Evolutionary conservation across 92 coral and sea anemone genomes (phyloP).

Genomic region (Pocillopora grandis): DNA sequence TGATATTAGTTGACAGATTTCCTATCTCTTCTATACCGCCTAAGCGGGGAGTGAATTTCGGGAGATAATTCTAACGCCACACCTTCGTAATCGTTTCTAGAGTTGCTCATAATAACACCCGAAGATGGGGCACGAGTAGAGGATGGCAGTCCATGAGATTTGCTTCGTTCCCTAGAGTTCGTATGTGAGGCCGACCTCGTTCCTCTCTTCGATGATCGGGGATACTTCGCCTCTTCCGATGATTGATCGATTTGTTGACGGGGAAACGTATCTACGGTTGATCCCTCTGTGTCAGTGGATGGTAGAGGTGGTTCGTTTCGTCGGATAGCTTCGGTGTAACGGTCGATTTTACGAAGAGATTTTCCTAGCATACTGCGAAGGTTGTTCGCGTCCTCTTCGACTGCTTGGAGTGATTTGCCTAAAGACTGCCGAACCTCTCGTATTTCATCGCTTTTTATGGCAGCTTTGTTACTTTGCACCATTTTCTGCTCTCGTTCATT

Average conservation of each 20-base stretch:
- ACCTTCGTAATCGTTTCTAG: slow-evolving; percentile 8
- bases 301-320: slow-evolving; percentile 58
- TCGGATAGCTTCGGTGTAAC: slow-evolving; percentile 77
- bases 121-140: slow-evolving; percentile 9
- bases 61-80: slow-evolving; percentile 13
- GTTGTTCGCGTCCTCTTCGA: slow-evolving; percentile 85
- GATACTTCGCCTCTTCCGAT: slow-evolving; percentile 39
- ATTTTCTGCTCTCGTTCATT: slow-evolving; percentile 64
- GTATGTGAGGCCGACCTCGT: slow-evolving; percentile 64
- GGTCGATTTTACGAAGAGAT: slow-evolving; percentile 87
- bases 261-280: slow-evolving; percentile 53
- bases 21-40: slow-evolving; percentile 60
- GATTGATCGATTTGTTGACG: slow-evolving; percentile 28
- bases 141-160: slow-evolving; percentile 2
- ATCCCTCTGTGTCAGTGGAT: slow-evolving; percentile 72
- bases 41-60: slow-evolving; percentile 54
- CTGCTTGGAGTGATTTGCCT: slow-evolving; percentile 80
- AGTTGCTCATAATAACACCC: slow-evolving; percentile 17
- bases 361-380: slow-evolving; percentile 91
- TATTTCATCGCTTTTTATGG: slow-evolving; percentile 79
- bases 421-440: slow-evolving; percentile 86
- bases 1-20: slow-evolving; percentile 43
- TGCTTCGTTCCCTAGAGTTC: slow-evolving; percentile 39
- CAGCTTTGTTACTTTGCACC: slow-evolving; percentile 60
- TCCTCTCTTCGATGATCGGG: slow-evolving; percentile 64